Percentiles rank a stretch among this genome's conserved stretches.
Conservation (phyloP, 2,797 vertebrate genomes). For the Lagorchestes hirsutus region DNA sequence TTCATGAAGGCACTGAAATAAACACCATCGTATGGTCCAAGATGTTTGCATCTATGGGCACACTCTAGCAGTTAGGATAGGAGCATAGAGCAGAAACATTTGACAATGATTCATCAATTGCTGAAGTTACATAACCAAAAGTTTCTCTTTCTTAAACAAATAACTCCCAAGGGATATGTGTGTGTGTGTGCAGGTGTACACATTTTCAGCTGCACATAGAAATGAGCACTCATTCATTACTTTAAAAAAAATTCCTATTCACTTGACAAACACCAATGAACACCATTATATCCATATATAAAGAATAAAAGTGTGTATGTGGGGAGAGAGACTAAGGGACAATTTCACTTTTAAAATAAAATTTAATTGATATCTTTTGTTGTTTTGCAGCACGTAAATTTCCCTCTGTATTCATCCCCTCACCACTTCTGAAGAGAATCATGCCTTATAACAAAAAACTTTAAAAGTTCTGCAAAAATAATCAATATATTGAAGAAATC, state of each 20-base stretch:
- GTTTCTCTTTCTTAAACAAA: neutral
- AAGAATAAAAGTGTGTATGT: neutral
- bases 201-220: neutral
- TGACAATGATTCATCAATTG: neutral
- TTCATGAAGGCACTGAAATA: neutral
- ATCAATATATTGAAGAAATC: neutral
- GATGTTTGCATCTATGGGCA: neutral
- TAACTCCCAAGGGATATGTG: neutral
- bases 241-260: neutral
- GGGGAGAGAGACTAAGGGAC: neutral
- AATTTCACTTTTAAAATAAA: neutral
- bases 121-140: neutral
- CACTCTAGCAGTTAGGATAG: neutral
- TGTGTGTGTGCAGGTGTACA: neutral
- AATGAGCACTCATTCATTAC: neutral
- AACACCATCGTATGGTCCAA: neutral
- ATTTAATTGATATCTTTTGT: neutral
- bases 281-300: neutral
- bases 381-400: neutral
- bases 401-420: neutral
- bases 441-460: neutral
- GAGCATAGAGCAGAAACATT: neutral
- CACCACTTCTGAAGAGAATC: neutral
- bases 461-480: neutral
- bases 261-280: neutral